Conservation (phyloP, 2,797 vertebrate genomes). For the Pantherophis vulpinus region DNA sequence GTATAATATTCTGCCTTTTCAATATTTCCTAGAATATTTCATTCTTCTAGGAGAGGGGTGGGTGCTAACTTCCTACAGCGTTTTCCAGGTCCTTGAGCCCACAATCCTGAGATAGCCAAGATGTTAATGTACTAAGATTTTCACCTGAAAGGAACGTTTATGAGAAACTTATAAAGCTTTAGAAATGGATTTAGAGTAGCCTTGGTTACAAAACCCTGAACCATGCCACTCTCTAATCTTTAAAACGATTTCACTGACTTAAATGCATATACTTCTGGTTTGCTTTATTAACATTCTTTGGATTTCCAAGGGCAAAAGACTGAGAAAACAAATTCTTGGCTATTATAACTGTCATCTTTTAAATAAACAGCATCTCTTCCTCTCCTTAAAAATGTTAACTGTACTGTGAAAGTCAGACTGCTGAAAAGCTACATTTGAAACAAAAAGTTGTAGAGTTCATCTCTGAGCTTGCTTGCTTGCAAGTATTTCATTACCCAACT, state of each 20-base stretch:
- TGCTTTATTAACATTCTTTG: constrained; percentile 22
- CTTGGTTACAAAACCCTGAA: constrained; percentile 13
- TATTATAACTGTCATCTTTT: not conserved
- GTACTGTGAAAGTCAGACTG: not conserved
- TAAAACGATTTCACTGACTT: constrained; percentile 17
- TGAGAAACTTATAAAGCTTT: constrained; percentile 18
- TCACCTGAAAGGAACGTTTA: constrained; percentile 20
- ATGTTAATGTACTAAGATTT: not conserved
- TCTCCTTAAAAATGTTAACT: not conserved
- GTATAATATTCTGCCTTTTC: too few relatives aligned
- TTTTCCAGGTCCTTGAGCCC: not conserved
- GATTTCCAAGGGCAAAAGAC: not conserved
- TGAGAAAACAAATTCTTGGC: not conserved
- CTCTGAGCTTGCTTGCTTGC: not conserved
- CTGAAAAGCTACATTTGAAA: not conserved
- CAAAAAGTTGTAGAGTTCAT: not conserved
- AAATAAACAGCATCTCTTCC: not conserved
- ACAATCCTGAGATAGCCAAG: not conserved
- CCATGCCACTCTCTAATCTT: not conserved
- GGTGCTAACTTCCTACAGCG: not conserved
- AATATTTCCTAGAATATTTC: too few relatives aligned
- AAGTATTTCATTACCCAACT: too few relatives aligned
- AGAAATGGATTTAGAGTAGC: constrained; percentile 17
- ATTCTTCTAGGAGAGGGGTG: too few relatives aligned
- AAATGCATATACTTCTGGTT: constrained; percentile 6